Evolutionary conservation across 2,888 invertebrate species (phyloP).

Genomic region (Epiblema foenella): DNA sequence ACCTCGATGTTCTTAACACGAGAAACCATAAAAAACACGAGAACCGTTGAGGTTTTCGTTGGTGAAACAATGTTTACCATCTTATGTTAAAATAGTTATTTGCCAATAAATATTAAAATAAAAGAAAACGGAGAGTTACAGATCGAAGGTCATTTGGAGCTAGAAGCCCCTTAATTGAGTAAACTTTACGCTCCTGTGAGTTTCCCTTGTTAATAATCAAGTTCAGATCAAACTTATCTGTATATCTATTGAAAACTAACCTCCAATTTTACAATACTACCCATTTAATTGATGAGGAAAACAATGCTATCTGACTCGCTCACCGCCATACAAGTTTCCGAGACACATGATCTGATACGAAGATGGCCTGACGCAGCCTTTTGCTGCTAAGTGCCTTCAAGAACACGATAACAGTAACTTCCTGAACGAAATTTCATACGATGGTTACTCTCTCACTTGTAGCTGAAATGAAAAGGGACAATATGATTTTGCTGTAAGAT

Average conservation of each 20-base stretch:
- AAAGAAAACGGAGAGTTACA: no score
- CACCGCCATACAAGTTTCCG: slow-evolving; percentile 36
- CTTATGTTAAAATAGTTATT: no score
- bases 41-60: no score
- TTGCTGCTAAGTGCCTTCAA: slow-evolving; percentile 41
- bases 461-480: neutral
- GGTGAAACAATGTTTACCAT: no score
- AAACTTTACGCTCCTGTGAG: neutral
- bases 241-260: slow-evolving; percentile 5
- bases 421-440: slow-evolving; percentile 5
- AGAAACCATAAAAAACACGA: no score
- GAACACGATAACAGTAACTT: slow-evolving; percentile 24
- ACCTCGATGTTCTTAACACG: no score
- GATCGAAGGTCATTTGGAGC: no score
- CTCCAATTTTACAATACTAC: slow-evolving; percentile 9
- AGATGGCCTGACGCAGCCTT: slow-evolving; percentile 32
- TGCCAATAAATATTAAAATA: no score
- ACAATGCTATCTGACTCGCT: slow-evolving; percentile 42
- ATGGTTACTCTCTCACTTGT: neutral
- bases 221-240: neutral
- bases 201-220: neutral
- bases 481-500: neutral
- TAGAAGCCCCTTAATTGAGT: neutral
- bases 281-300: slow-evolving; percentile 26
- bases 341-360: slow-evolving; percentile 40